A percentile compares a stretch with the other conserved stretches of the same genome.
phyloP scores from a whole-genome alignment of 1,140 invertebrate genomes.

The Phortica variegata region DNA sequence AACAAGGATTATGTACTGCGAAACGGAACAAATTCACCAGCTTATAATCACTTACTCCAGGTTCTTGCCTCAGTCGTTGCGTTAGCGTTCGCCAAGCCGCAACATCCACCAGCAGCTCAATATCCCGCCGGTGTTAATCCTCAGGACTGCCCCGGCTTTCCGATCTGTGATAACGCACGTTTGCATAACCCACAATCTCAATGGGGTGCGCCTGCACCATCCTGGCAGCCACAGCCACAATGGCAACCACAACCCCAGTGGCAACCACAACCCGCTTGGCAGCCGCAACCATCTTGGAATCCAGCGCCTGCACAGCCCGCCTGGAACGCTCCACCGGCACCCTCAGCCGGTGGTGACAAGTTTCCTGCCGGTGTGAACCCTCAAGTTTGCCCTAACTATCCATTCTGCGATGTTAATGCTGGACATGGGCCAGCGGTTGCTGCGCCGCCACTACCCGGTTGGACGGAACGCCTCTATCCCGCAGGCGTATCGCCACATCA shows the following conservation, averaged over 20 bases:
- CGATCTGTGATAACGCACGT: conserved; percentile 57
- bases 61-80: conserved; percentile 38
- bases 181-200: conserved; percentile 45
- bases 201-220: conserved; percentile 36
- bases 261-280: conserved; percentile 22
- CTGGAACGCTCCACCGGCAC: conserved; percentile 39
- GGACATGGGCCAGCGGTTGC: conserved; percentile 34
- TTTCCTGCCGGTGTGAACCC: conserved; percentile 57
- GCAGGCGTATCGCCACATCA: conserved; percentile 56
- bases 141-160: conserved; percentile 55
- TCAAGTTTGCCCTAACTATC: conserved; percentile 58
- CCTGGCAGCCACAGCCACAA: conserved; percentile 42
- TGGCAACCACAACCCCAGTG: conserved; percentile 22
- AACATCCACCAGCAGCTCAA: conserved; percentile 48
- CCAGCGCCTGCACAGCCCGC: conserved; percentile 27
- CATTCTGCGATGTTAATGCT: conserved; percentile 54
- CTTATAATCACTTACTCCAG: conserved; percentile 15
- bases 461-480: conserved; percentile 56
- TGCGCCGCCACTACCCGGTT: conserved; percentile 50
- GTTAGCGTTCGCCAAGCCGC: conserved; percentile 45
- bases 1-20: no score
- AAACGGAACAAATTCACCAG: background rate
- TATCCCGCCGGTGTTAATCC: conserved; percentile 56
- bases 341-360: conserved; percentile 41
- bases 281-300: conserved; percentile 14